These are phyloP conservation scores for Sardina pilchardus DNA, from an alignment of 2,113 vertebrate genomes.

Conservation along the genomic window DNA sequence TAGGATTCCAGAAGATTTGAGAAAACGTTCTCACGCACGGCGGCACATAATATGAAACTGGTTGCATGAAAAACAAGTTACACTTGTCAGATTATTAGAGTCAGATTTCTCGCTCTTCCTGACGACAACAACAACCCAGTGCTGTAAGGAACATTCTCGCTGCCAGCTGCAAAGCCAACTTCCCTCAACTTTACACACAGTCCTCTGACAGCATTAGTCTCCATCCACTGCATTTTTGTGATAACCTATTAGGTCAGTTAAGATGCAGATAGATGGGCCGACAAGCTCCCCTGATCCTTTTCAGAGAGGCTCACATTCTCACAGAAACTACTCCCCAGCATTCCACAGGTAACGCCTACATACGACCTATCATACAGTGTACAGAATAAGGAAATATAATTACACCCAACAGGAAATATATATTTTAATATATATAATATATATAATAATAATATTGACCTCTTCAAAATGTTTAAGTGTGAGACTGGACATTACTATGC, in stretches of 20 bases:
- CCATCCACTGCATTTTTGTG: background rate
- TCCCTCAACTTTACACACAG: background rate
- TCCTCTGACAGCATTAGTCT: background rate
- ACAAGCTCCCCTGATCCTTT: background rate
- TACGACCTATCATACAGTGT: background rate
- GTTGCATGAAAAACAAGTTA: background rate
- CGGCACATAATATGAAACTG: background rate
- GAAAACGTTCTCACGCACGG: too few species aligned
- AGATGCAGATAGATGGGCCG: background rate
- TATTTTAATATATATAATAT: too few species aligned
- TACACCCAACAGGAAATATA: background rate
- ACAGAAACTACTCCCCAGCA: background rate
- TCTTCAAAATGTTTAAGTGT: background rate
- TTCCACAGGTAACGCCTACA: slow-evolving; percentile 5
- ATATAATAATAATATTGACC: too few species aligned
- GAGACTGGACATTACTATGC: background rate
- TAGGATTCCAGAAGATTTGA: background rate
- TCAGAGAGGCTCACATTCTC: background rate
- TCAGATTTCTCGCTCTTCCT: background rate
- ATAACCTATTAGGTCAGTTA: background rate
- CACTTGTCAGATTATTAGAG: background rate
- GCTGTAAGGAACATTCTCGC: background rate
- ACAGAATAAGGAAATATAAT: background rate
- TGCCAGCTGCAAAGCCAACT: background rate
- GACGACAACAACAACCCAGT: background rate